Base-by-base conservation (phyloP, 2,888 invertebrate genomes). In the Tipula confusa region DNA sequence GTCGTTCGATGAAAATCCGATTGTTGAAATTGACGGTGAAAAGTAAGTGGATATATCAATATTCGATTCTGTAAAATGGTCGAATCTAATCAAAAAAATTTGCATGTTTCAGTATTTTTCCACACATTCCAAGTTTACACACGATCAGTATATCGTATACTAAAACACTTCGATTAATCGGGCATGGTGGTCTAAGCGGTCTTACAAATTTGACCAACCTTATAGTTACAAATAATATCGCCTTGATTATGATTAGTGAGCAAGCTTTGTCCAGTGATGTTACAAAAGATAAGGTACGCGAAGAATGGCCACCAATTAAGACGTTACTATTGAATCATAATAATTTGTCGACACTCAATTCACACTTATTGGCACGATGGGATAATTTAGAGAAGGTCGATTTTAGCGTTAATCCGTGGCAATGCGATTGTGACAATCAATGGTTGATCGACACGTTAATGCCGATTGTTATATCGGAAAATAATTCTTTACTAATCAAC, bases 401-500 rank as follows among this genome's bases (percentile, higher is more conserved):
- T 85, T 91, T 97, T 7, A 91, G 92, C 38, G 91, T 92, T 86
- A 96, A 96, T 88, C 93, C 94, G 0, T 96, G 93, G 93, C 90
- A 92, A 29, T 97, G 96, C 87, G 95, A 96, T 87, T 95, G 95
- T 86, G 91, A 93, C 84, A 95, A 96, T 84, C 93, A 94, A 86
- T 94, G 94, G 93, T 91, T 96, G 89, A 92, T 95, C 15, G 91
- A 93, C 36, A 89, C 91, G n/a, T 88, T 95, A 82, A 91, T 93
- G 80, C 91, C 91, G 0, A 87, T 91, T 18, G 90, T 93, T 1
- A 89, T 88, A 36, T 86, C 84, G 38, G 86, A 86, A 2, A 82
- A 48, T 80, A 86, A 84, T 0, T 85, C 86, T 0, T 5, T 84
- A 1, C 84, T 86, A 15, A 84, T 86, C 85, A 87, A 88, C n/a